phyloP scores from a whole-genome alignment of 1,140 invertebrate genomes.

The Drosophila setifemur region DNA sequence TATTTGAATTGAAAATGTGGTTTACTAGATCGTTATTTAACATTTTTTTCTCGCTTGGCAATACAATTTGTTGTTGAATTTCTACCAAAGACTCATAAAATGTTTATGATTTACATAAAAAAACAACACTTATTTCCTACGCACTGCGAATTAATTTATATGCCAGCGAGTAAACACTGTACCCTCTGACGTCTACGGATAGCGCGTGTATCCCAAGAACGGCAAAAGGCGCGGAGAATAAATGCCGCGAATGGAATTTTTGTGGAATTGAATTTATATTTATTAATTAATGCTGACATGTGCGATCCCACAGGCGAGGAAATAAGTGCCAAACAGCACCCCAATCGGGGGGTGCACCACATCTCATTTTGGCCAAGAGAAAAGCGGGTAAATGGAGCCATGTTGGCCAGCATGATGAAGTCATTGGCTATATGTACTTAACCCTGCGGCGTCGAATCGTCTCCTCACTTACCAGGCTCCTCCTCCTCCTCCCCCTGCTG shows the following conservation, averaged over 20 bases:
- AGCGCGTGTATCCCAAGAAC: constrained; percentile 40
- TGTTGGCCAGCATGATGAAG: constrained; percentile 21
- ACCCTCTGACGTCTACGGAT: constrained; percentile 39
- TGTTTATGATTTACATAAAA: too few relatives aligned
- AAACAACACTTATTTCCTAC: too few relatives aligned
- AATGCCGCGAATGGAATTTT: constrained; percentile 43
- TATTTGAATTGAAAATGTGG: too few relatives aligned
- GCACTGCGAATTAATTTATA: too few relatives aligned
- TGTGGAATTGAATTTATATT: constrained; percentile 49
- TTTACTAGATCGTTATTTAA: too few relatives aligned
- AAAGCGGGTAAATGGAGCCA: neutral
- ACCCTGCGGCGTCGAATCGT: constrained; percentile 12
- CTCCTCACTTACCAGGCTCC: constrained; percentile 35
- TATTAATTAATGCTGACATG: constrained; percentile 58
- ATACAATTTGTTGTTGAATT: too few relatives aligned
- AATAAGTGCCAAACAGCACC: constrained; percentile 18
- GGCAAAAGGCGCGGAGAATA: constrained; percentile 25
- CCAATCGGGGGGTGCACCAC: constrained; percentile 21
- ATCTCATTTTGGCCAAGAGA: constrained; percentile 11
- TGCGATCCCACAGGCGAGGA: constrained; percentile 15
- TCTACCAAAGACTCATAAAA: too few relatives aligned
- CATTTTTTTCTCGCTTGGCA: too few relatives aligned
- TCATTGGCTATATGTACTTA: constrained; percentile 21
- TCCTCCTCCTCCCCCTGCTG: constrained; percentile 10
- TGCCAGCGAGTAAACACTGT: constrained; percentile 2